phyloP scores from a whole-genome alignment of 2,113 vertebrate species.

The Indri indri region DNA sequence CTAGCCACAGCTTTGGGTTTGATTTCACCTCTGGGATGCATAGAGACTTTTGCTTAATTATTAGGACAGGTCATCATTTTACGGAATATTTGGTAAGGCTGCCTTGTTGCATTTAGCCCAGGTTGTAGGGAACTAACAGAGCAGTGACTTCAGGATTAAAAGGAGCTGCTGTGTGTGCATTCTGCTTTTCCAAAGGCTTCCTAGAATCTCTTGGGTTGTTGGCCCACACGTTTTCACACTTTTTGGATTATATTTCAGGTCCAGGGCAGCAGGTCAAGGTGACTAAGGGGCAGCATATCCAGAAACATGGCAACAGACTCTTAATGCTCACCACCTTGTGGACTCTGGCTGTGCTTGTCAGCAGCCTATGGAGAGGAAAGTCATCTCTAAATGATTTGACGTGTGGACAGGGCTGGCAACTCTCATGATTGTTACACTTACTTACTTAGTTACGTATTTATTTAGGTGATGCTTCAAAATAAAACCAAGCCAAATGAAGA shows the following conservation, averaged over 20 bases:
- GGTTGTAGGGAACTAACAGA: neutral
- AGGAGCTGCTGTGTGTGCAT: neutral
- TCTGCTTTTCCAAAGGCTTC: neutral
- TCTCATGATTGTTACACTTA: neutral
- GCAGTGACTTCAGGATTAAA: neutral
- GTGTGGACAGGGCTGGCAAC: neutral
- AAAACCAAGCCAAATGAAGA: slow-evolving; percentile 11
- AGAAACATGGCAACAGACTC: neutral
- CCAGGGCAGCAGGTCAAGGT: neutral
- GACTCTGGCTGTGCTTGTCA: neutral
- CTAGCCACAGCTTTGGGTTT: neutral
- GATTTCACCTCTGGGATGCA: neutral
- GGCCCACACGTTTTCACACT: neutral
- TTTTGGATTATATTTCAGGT: neutral
- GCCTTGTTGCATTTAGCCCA: neutral
- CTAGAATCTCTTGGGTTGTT: neutral
- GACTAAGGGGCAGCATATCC: neutral
- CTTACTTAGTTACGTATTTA: neutral
- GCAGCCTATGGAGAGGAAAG: neutral
- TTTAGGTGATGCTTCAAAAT: neutral
- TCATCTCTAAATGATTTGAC: neutral
- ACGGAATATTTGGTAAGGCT: neutral
- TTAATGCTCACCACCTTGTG: neutral
- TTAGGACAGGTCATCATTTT: neutral
- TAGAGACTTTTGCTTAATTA: neutral